Percentiles rank a stretch among this genome's conserved stretches.
Conservation (phyloP, 2,888 invertebrate genomes). For the Punctoribates punctum region DNA sequence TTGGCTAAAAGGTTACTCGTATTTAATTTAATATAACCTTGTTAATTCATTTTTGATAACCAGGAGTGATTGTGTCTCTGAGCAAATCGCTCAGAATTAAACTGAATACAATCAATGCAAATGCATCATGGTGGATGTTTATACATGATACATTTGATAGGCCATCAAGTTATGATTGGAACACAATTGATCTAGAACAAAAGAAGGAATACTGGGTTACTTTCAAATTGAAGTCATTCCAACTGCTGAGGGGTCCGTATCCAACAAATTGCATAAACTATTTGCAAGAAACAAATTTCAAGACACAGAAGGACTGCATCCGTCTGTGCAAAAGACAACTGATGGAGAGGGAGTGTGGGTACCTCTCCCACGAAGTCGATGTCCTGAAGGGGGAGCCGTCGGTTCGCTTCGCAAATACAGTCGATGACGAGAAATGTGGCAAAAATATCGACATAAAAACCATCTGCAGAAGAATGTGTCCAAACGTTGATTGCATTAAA, state of each 20-base stretch:
- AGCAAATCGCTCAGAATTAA: neutral
- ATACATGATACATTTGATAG: neutral
- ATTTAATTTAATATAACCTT: neutral
- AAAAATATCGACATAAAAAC: neutral
- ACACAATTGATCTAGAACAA: neutral
- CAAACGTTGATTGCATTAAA: neutral
- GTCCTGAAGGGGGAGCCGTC: constrained; percentile 7
- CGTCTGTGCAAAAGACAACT: neutral
- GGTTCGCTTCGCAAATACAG: neutral
- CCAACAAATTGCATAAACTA: constrained; percentile 15
- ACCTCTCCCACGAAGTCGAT: neutral
- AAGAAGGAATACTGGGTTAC: neutral
- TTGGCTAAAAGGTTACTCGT: neutral
- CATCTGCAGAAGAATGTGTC: neutral
- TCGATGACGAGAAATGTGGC: neutral
- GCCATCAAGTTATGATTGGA: neutral
- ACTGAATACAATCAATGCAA: neutral
- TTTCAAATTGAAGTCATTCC: neutral
- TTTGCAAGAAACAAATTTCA: neutral
- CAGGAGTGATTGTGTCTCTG: too few relatives aligned
- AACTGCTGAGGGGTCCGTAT: neutral
- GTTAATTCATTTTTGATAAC: neutral
- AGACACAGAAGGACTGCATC: neutral
- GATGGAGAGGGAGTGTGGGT: neutral
- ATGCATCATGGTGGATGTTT: neutral